A percentile compares a stretch with the other conserved stretches of the same genome.
These are phyloP conservation scores for Pollenia griseotomentosa DNA, from an alignment of 2,888 invertebrate species.

Conservation along the genomic window DNA sequence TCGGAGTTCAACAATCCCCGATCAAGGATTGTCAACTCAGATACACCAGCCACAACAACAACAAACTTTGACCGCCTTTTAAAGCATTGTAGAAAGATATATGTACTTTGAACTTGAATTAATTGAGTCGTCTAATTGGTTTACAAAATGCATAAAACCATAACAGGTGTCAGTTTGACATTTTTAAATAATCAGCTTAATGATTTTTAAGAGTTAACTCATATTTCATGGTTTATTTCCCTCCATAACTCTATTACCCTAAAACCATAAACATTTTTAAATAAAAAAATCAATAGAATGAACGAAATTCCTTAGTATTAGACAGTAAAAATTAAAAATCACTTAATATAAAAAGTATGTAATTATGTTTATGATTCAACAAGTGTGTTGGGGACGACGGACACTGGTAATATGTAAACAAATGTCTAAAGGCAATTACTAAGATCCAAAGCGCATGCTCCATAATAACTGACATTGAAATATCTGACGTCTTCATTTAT, in stretches of 20 bases:
- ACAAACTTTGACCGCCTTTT: too few relatives aligned
- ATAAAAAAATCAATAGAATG: slow-evolving; percentile 48
- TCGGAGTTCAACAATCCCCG: too few relatives aligned
- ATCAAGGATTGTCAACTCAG: too few relatives aligned
- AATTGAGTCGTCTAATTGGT: too few relatives aligned
- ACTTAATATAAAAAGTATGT: slow-evolving; percentile 33
- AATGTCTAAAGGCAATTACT: not conserved
- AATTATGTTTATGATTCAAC: slow-evolving; percentile 52
- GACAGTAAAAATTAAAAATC: not conserved
- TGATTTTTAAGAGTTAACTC: too few relatives aligned
- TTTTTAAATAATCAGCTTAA: too few relatives aligned
- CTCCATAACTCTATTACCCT: not conserved
- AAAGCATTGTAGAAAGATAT: too few relatives aligned
- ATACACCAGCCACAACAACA: too few relatives aligned
- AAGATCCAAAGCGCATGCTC: slow-evolving; percentile 20
- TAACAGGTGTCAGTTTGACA: too few relatives aligned
- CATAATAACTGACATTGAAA: slow-evolving; percentile 62
- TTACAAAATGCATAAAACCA: too few relatives aligned
- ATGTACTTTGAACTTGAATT: too few relatives aligned
- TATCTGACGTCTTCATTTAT: slow-evolving; percentile 56
- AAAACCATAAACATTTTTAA: slow-evolving; percentile 12
- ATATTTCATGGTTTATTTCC: too few relatives aligned
- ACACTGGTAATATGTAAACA: slow-evolving; percentile 32
- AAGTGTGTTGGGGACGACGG: slow-evolving; percentile 44
- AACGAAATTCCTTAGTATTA: slow-evolving; percentile 1